A percentile compares a stretch with the other conserved stretches of the same genome.
Evolutionary conservation across 2,113 vertebrate species (phyloP).

Genomic region (Cyprinodon brontotheroides): DNA sequence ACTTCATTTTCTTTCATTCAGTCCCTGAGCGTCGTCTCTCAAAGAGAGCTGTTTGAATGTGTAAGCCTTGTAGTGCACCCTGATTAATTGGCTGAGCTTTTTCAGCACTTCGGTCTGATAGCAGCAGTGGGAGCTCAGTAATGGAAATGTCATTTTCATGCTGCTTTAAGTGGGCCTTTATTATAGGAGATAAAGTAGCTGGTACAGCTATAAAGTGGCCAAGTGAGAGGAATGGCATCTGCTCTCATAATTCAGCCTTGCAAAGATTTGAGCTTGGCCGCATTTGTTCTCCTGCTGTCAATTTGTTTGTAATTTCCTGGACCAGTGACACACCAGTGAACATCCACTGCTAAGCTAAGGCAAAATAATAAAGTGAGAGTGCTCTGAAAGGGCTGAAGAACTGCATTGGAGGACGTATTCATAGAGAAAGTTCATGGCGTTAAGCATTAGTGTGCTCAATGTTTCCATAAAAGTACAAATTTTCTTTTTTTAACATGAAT

Average conservation of each 20-base stretch:
- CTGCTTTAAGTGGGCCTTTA: conserved; percentile 69
- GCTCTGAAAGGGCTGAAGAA: conserved; percentile 13
- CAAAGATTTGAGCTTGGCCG: conserved; percentile 6
- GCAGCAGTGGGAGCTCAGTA: conserved; percentile 57
- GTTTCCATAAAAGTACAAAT: background rate
- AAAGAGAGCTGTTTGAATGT: conserved; percentile 42
- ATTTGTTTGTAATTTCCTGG: conserved; percentile 11
- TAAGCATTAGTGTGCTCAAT: background rate
- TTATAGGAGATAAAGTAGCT: conserved; percentile 65
- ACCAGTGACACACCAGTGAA: background rate
- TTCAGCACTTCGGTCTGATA: conserved; percentile 64
- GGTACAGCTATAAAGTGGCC: conserved; percentile 44
- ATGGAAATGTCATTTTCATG: conserved; percentile 69
- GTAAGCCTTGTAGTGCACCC: conserved; percentile 54
- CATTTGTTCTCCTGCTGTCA: conserved; percentile 29
- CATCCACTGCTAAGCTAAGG: conserved; percentile 3
- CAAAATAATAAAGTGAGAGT: conserved; percentile 20
- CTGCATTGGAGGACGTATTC: conserved; percentile 18
- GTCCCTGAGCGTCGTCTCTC: conserved; percentile 11
- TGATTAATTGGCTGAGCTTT: conserved; percentile 67
- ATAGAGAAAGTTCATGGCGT: conserved; percentile 8
- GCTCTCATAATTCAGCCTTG: conserved; percentile 20
- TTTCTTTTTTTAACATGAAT: background rate
- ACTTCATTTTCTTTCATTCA: conserved; percentile 20
- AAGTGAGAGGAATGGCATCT: conserved; percentile 39